Conservation (phyloP, 64 coral and sea anemone genomes). For the Catalaphyllia jardinei region DNA sequence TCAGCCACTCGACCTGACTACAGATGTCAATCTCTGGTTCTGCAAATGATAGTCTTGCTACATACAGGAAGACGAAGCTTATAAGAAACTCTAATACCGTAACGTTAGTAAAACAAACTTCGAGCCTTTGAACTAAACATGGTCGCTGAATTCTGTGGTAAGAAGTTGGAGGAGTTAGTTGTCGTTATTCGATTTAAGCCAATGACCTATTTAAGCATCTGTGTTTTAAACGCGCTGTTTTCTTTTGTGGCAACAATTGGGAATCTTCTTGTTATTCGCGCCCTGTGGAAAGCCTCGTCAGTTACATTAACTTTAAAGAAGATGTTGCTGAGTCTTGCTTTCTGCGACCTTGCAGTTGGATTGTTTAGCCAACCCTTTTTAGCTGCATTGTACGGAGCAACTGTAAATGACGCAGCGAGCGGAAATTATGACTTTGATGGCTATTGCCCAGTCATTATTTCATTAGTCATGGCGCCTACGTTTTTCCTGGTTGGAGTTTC, state of each 20-base stretch:
- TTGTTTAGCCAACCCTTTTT: slow-evolving; percentile 15
- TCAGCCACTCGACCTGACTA: no score
- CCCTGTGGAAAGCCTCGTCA: slow-evolving; percentile 4
- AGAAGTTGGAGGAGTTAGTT: background rate
- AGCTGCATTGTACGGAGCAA: background rate
- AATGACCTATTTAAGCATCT: background rate
- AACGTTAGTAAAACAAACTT: no score
- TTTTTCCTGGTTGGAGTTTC: background rate
- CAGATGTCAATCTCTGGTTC: no score
- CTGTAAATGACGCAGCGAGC: background rate
- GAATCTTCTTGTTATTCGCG: slow-evolving; percentile 15
- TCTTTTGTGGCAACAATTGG: background rate
- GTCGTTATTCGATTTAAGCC: background rate
- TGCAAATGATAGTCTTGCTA: no score
- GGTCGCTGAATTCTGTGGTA: background rate
- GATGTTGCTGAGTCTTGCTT: slow-evolving; percentile 31
- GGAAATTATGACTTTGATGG: background rate
- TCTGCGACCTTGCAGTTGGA: slow-evolving; percentile 38
- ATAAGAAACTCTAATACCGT: no score
- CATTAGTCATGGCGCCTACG: background rate
- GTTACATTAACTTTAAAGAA: background rate
- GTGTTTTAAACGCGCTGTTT: background rate
- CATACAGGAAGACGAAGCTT: no score
- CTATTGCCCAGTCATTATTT: background rate
- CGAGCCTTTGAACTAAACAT: no score